Evolutionary conservation across 1,140 invertebrate genomes (phyloP), one percentile per base, ranked within the genome.

Genomic region (Leptinotarsa lineolata): DNA sequence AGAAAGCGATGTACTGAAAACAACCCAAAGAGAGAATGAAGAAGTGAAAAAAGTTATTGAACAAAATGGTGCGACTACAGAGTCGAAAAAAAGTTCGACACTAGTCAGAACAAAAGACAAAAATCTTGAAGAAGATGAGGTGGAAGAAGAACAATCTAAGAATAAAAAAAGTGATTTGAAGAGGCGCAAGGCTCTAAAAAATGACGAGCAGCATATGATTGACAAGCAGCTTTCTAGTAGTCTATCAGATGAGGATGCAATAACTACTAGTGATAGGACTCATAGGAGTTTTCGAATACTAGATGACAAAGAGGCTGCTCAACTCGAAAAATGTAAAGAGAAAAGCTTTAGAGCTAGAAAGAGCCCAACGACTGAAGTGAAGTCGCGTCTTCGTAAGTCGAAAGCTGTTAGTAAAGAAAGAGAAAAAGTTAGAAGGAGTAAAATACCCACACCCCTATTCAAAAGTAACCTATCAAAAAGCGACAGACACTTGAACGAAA

Each of bases 261-360:
- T 22, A 8, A 22, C 8, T 21, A 24, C 22, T 39, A 39, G 12
- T n/a, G 39, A 44, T n/a, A 18, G 5, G 11, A 68, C 21, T 21
- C 82, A 83, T 70, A 79, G 79, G 70, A 83, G 81, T 69, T 83
- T 82, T 68, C 78, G 76, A 54, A 72, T 83, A 21, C 64, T 83
- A 1, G 76, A 78, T 18, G 77, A 79, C 12, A 70, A 76, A 21
- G 76, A 78, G 70, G 68, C 15, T 24, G 46, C 67, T 18, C 68
- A 64, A 54, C 71, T 20, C 48, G 39, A 16, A 65, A 45, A 65
- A 69, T 48, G 16, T 58, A 71, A 48, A 20, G 18, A 46, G 67
- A 72, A 68, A 24, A 24, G 20, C 24, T 20, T 61, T 68, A 68
- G 61, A 65, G 15, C 48, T 54, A 54, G 48, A 18, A 54, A 54